Conservation (phyloP, 2,888 invertebrate genomes). For the Parochlus steinenii region DNA sequence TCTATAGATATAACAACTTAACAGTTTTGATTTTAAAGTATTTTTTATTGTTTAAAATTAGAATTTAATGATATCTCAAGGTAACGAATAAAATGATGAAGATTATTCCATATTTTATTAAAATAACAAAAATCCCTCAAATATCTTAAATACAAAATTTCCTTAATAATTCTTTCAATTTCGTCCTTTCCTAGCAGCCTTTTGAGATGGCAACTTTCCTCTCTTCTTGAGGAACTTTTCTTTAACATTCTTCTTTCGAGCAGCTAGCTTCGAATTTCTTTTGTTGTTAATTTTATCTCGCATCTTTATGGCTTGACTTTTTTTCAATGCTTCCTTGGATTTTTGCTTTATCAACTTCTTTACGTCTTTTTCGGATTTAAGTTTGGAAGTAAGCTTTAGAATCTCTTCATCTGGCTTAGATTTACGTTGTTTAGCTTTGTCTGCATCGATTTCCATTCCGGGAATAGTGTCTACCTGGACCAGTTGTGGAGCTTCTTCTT, state of each 20-base stretch:
- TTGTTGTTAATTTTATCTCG: conserved; percentile 5
- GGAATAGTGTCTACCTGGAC: neutral
- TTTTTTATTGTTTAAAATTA: no score
- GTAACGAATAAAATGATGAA: no score
- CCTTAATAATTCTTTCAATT: no score
- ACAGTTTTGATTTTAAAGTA: no score
- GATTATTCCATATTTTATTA: no score
- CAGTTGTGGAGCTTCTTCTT: neutral
- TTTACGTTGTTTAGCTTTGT: neutral
- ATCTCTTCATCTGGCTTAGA: neutral
- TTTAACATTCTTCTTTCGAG: conserved; percentile 4
- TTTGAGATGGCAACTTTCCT: conserved; percentile 8
- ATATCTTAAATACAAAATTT: no score
- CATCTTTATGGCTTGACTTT: conserved; percentile 7
- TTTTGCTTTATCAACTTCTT: conserved; percentile 4
- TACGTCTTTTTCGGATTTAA: conserved; percentile 5
- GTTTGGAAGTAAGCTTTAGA: neutral
- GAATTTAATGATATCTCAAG: no score
- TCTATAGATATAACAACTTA: no score
- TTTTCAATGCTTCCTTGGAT: conserved; percentile 7
- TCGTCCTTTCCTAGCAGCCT: no score
- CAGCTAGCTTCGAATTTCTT: conserved; percentile 3
- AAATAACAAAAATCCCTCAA: no score
- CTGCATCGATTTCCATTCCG: conserved; percentile 1
- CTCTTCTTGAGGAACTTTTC: conserved; percentile 7